Evolutionary conservation across 2,888 invertebrate genomes (phyloP), one percentile per base, ranked within the genome.

Genomic region (Melolontha melolontha): DNA sequence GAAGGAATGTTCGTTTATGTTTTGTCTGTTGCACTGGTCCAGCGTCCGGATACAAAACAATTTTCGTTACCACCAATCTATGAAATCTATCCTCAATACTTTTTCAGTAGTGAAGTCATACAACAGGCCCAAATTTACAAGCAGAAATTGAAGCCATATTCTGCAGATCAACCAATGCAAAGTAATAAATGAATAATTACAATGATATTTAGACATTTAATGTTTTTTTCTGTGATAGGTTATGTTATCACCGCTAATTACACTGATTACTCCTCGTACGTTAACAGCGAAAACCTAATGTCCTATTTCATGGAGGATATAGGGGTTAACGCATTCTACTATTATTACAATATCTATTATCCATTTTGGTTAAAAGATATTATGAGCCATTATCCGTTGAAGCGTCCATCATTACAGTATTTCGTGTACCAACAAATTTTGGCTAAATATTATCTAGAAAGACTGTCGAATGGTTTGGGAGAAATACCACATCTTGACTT

Each of bases 81-180:
- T 77, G 93, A 93, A 82, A 85, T 92, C 71, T 87, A 89, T 80
- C 93, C 93, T 0, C 87, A 91, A 73, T 87, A 87, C 82, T 92
- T 91, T 86, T 87, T 90, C 80, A 90, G 89, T 77, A 85, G 87
- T 67, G 88, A 91, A 77, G 86, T 91, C 69, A 88, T 93, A 79
- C 86, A 87, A 42, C 85, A 89, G 68, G 91, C 89, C 5, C 87
- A 90, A 75, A 84, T 87, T 79, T 85, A 89, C 76, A 87, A 87
- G 78, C 86, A 90, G 78, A 84, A 86, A 77, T 84, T 52, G 22
- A 12, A 41, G 22, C 12, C 27, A 11, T 54, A 6, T 4, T 39
- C 42, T 12, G 8, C 16, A 5, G 8, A 14, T 44, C 41, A 22
- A 16, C 10, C 34, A 34, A 1, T 10, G 7, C 34, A 8, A 34